phyloP scores from a whole-genome alignment of 92 coral and sea anemone species.

The Bergia puertoricense region DNA sequence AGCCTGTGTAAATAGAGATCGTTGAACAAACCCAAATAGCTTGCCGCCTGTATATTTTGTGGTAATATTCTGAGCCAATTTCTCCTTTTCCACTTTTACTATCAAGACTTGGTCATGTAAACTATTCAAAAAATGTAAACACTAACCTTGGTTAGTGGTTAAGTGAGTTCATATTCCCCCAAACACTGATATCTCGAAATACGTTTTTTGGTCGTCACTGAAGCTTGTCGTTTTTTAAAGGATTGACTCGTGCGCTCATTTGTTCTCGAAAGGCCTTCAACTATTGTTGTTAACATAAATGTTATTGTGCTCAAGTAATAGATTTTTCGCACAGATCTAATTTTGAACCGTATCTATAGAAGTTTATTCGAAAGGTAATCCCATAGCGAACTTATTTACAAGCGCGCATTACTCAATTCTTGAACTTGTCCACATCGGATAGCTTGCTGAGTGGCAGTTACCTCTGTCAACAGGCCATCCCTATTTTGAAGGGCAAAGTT shows the following conservation, averaged over 20 bases:
- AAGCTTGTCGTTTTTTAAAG: conserved; percentile 21
- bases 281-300: conserved; percentile 27
- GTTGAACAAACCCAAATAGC: conserved; percentile 46
- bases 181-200: not conserved
- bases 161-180: not conserved
- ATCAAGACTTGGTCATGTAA: not conserved
- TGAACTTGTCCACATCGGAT: not conserved
- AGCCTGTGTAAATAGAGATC: conserved; percentile 61
- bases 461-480: conserved; percentile 22
- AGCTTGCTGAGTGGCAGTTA: not conserved
- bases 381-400: conserved; percentile 7
- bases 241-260: conserved; percentile 32
- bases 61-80: not conserved
- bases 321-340: conserved; percentile 24
- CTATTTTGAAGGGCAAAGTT: not conserved
- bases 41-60: conserved; percentile 5
- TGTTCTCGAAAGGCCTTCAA: conserved; percentile 31
- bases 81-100: not conserved
- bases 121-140: not conserved
- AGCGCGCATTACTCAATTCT: conserved; percentile 7
- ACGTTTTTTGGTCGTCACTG: not conserved
- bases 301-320: conserved; percentile 27
- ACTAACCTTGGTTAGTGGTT: not conserved
- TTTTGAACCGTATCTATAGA: conserved; percentile 4
- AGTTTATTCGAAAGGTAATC: conserved; percentile 27